A percentile compares a stretch with the other conserved stretches of the same genome.
Evolutionary conservation across 2,888 invertebrate species (phyloP).

Genomic region (Dynastes hyllus): DNA sequence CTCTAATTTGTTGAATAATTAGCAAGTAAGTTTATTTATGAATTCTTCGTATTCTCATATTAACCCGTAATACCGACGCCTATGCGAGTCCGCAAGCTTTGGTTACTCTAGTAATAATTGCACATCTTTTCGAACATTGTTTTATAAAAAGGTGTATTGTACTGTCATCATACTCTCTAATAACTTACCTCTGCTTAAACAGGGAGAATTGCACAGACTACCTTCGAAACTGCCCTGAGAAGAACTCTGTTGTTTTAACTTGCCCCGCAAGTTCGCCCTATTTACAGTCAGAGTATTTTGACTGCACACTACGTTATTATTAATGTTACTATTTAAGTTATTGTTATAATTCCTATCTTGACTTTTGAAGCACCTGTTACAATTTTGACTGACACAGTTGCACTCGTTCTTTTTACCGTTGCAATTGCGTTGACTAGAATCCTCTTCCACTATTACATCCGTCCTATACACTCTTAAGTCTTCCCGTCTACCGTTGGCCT

Average conservation of each 20-base stretch:
- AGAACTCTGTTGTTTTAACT: slow-evolving; percentile 69
- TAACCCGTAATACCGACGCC: no score
- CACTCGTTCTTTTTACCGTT: slow-evolving; percentile 54
- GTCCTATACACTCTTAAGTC: slow-evolving; percentile 42
- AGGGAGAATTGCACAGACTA: slow-evolving; percentile 73
- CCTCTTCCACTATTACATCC: slow-evolving; percentile 45
- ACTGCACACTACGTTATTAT: slow-evolving; percentile 62
- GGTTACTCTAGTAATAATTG: no score
- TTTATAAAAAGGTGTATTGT: no score
- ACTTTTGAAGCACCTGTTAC: slow-evolving; percentile 64
- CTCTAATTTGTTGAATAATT: no score
- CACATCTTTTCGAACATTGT: background rate
- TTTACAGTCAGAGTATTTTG: slow-evolving; percentile 65
- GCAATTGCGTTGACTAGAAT: slow-evolving; percentile 51
- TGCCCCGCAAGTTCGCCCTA: slow-evolving; percentile 64
- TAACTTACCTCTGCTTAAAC: slow-evolving; percentile 74
- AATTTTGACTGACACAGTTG: slow-evolving; percentile 61
- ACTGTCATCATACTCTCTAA: no score
- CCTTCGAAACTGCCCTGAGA: slow-evolving; percentile 72
- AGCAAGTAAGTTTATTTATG: no score
- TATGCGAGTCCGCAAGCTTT: no score
- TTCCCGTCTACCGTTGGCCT: slow-evolving; percentile 36
- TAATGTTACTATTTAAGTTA: slow-evolving; percentile 64
- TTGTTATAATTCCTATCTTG: slow-evolving; percentile 66
- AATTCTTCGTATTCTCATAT: no score